phyloP scores from a whole-genome alignment of 2,113 vertebrate genomes.

The Cyprinodon variegatus region DNA sequence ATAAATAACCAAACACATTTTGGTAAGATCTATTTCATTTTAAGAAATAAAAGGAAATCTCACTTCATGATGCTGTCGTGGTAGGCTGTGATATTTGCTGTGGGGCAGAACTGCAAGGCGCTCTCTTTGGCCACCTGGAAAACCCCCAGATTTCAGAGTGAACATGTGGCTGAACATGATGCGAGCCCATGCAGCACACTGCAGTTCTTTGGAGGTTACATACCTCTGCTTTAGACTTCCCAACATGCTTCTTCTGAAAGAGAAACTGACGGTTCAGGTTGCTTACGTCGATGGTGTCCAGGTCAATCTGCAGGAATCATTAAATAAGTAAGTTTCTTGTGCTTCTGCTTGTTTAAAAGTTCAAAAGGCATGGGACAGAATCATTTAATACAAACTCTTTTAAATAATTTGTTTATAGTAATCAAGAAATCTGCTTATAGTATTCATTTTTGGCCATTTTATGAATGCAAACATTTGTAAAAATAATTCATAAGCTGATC shows the following conservation, averaged over 20 bases:
- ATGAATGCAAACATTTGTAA: no score
- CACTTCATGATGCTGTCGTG: conserved; percentile 99
- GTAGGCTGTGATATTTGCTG: conserved; percentile 93
- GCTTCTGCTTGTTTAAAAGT: neutral
- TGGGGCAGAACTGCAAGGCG: conserved; percentile 92
- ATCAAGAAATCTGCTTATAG: no score
- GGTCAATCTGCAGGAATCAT: conserved; percentile 85
- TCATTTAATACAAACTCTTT: no score
- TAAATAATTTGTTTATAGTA: no score
- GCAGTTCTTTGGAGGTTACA: neutral
- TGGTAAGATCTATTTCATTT: neutral
- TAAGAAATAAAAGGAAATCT: conserved; percentile 43
- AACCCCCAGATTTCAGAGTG: conserved; percentile 13
- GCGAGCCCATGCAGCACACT: neutral
- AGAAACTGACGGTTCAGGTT: conserved; percentile 98
- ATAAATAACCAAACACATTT: neutral
- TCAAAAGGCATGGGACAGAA: no score
- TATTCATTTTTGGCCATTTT: no score
- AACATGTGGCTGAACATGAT: neutral
- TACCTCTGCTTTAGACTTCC: conserved; percentile 97
- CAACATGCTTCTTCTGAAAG: conserved; percentile 99
- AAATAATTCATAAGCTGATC: no score
- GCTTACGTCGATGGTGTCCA: conserved; percentile 99
- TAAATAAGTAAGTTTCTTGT: neutral
- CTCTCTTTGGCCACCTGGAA: conserved; percentile 97